A percentile compares a stretch with the other conserved stretches of the same genome.
Conservation (phyloP, 2,113 vertebrate species). For the Vombatus ursinus region DNA sequence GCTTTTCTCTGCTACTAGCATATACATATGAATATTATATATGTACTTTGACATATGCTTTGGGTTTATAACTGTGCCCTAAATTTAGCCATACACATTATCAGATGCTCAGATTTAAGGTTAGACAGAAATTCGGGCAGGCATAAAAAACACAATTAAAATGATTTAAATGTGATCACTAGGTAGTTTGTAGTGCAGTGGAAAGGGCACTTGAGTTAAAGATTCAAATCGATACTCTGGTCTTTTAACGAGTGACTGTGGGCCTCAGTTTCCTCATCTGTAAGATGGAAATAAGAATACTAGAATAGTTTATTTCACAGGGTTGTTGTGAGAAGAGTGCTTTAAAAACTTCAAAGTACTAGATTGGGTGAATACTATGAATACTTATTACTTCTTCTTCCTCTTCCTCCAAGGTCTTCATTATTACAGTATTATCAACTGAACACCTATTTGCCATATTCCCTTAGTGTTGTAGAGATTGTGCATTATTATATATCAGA, state of each 20-base stretch:
- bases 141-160: constrained; percentile 29
- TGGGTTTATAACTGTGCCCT: background rate
- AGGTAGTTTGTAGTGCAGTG: background rate
- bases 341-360: constrained; percentile 14
- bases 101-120: background rate
- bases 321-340: constrained; percentile 17
- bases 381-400: background rate
- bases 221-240: background rate
- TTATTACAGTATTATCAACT: background rate
- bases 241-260: background rate
- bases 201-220: background rate
- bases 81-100: constrained; percentile 17
- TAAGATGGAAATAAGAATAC: constrained; percentile 13
- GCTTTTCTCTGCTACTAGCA: constrained; percentile 2
- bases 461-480: background rate
- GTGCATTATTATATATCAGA: background rate
- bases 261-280: background rate
- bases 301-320: constrained; percentile 21
- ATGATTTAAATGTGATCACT: constrained; percentile 20
- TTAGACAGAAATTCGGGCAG: background rate
- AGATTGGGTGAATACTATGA: background rate
- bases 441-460: background rate
- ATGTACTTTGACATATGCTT: background rate
- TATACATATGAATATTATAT: background rate
- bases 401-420: background rate